Evolutionary conservation across 2,888 invertebrate genomes (phyloP), one percentile per base, ranked within the genome.

Genomic region (Pyrgus malvae): DNA sequence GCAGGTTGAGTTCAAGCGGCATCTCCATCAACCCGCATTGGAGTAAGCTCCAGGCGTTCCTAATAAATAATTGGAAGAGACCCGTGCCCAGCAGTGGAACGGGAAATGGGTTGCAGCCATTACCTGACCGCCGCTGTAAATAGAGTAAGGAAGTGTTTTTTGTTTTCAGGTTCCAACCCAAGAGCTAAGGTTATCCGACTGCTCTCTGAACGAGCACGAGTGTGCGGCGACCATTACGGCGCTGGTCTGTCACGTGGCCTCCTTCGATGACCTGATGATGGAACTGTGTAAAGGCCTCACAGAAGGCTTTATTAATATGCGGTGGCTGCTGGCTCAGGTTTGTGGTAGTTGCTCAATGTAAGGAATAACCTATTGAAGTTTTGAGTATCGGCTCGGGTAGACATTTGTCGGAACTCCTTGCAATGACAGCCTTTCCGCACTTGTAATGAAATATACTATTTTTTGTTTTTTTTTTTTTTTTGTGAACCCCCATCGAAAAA

Each of bases 251-350:
- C 78, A 77, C 44, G 65, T 62, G 16, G 60, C 66, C 11, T 31
- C 56, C 0, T 55, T 68, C 57, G 25, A 16, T 40, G 8, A 51
- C 53, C 45, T 80, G 76, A 73, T 35, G 7, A 40, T 7, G 1
- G 38, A 31, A 1, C 23, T 80, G 0, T 56, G 55, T 0, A 11
- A 12, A 0, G 35, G 17, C 4, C 42, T 42, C 3, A 7, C 6
- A 5, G 48, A 9, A 8, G 35, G 63, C 60, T 0, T 25, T 35
- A 9, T 29, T 0, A 77, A 79, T 27, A 66, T 63, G 0, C 70
- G 67, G 16, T 79, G 73, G 75, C 61, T 81, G 0, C 5, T 84
- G 19, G 76, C 80, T 0, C 80, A 81, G 78, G 85, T 83, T 3
- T 16, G 29, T 50, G 23, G 21, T 45, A 21, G 21, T 12, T 33